phyloP scores from a whole-genome alignment of 2,888 invertebrate species.

The Acleris sparsana region DNA sequence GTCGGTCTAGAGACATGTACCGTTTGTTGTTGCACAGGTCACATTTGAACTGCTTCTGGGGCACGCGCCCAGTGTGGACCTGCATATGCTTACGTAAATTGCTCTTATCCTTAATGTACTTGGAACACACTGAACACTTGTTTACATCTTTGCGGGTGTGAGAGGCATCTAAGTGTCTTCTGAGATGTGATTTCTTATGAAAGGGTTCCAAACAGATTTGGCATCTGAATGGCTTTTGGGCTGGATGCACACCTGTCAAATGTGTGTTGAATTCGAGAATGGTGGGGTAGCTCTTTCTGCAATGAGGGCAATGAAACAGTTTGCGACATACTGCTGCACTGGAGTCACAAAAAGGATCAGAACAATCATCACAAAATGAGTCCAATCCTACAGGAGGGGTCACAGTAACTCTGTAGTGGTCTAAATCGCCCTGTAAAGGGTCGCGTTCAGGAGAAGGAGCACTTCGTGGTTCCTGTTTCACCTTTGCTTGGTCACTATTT shows the following conservation, averaged over 20 bases:
- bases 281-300: slow-evolving; percentile 80
- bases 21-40: slow-evolving; percentile 81
- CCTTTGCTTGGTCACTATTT: slow-evolving; percentile 72
- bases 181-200: slow-evolving; percentile 77
- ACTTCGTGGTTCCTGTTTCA: slow-evolving; percentile 75
- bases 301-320: slow-evolving; percentile 81
- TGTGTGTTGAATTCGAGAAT: slow-evolving; percentile 81
- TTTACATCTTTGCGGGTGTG: slow-evolving; percentile 82
- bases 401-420: slow-evolving; percentile 62
- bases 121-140: slow-evolving; percentile 81
- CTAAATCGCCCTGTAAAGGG: slow-evolving; percentile 67
- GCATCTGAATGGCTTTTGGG: slow-evolving; percentile 81
- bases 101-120: slow-evolving; percentile 82
- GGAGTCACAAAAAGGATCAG: slow-evolving; percentile 81
- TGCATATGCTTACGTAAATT: slow-evolving; percentile 83
- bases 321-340: slow-evolving; percentile 75
- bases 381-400: slow-evolving; percentile 76
- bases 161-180: slow-evolving; percentile 78
- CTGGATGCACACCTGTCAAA: slow-evolving; percentile 79
- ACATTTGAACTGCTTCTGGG: slow-evolving; percentile 82
- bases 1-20: slow-evolving; percentile 80
- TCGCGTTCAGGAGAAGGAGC: slow-evolving; percentile 74
- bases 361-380: slow-evolving; percentile 81
- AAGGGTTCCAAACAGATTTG: slow-evolving; percentile 82
- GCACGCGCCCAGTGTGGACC: slow-evolving; percentile 80